Percentiles rank a stretch among this genome's conserved stretches.
These are phyloP conservation scores for Silvanus unidentatus DNA, from an alignment of 2,888 invertebrate genomes.

Conservation along the genomic window DNA sequence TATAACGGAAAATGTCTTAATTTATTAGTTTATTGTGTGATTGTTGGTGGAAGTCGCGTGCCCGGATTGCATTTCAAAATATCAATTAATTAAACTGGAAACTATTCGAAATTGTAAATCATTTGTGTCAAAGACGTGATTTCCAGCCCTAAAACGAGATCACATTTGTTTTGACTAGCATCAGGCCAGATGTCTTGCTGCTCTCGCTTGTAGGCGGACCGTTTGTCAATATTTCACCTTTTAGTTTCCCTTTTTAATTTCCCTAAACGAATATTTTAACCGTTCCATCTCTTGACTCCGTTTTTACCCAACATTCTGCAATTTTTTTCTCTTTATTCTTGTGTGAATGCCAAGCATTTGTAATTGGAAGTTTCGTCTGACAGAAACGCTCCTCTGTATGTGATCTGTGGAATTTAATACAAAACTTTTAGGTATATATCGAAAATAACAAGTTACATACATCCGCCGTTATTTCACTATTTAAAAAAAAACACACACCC, in stretches of 20 bases:
- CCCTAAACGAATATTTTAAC: conserved; percentile 6
- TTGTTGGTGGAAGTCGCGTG: not conserved
- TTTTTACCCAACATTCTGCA: not conserved
- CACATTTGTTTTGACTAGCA: conserved; percentile 7
- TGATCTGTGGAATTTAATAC: conserved; percentile 2
- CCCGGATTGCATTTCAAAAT: too few relatives aligned
- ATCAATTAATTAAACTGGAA: too few relatives aligned
- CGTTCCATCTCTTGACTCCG: too few relatives aligned
- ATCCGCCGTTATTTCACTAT: too few relatives aligned
- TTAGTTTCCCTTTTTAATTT: conserved; percentile 13
- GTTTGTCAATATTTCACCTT: conserved; percentile 5
- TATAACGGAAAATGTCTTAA: not conserved
- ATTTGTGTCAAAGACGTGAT: not conserved
- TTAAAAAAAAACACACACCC: too few relatives aligned
- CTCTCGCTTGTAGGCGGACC: not conserved
- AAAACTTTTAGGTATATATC: not conserved
- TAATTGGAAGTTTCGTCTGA: conserved; percentile 1
- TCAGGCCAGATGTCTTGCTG: not conserved
- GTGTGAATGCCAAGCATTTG: conserved; percentile 11
- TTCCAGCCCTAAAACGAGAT: too few relatives aligned
- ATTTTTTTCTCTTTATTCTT: conserved; percentile 9
- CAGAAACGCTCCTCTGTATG: not conserved
- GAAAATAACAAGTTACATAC: not conserved
- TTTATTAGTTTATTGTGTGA: not conserved
- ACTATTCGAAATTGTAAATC: too few relatives aligned